Base-by-base conservation (phyloP, 1,140 invertebrate species). In the Hyphantria cunea region DNA sequence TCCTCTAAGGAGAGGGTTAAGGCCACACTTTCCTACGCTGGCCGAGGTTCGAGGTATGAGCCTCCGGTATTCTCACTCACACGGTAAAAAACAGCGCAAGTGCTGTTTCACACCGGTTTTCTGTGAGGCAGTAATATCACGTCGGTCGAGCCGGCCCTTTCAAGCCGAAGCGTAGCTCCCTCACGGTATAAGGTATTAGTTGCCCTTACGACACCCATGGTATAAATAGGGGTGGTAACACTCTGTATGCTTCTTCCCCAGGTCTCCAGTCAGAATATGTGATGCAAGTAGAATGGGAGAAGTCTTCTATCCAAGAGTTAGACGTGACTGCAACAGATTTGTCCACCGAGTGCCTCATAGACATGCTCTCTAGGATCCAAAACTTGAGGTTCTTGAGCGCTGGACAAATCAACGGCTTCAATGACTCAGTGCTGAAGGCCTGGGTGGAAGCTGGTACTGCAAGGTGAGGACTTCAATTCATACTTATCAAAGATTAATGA, bases 251-350 rank as follows among this genome's bases (percentile, higher is more conserved):
- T 25, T 25, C 17, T 25, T 25, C 17, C 17, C 17, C 80, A 97
- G 96, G 95, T 89, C 91, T 99, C 0, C 94, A 96, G 79, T 97
- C 97, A 76, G 96, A 98, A 62, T 93, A 97, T 82, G 95, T 99
- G 17, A 96, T 96, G 94, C 95, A 96, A 86, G 97, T 99, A 0
- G 98, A 99, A 77, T 99, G 99, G 99, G 98, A 99, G 81, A 98
- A 99, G 80, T 96, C 97, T 0, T 94, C 94, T 0, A 89, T 99
- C 41, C 96, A 97, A 86, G 99, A 99, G 89, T 81, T 99, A 61
- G 99, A 99, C 79, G 96, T 99, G 31, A 98, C 97, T 0, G 99
- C 97, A 0, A 99, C 98, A 0, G 98, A 99, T 89, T 90, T 99
- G 33, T 96, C 96, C 0, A 96, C 96, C 0, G 98, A 99, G 79